Evolutionary conservation across 2,113 vertebrate species (phyloP).

Genomic region (Hypomesus transpacificus): DNA sequence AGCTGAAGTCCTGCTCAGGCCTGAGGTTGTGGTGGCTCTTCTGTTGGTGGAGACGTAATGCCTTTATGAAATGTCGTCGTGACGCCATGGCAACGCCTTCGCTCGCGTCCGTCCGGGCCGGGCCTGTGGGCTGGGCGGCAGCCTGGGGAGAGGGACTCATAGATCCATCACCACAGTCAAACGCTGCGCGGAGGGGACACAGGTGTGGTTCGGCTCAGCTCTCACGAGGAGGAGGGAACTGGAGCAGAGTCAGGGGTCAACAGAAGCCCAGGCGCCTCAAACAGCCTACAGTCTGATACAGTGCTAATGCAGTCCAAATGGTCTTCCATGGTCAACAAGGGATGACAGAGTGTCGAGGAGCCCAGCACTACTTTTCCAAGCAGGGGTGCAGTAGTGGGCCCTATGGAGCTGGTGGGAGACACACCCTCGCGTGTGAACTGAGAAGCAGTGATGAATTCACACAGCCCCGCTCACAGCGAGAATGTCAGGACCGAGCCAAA

Average conservation of each 20-base stretch:
- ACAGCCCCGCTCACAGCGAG: not conserved
- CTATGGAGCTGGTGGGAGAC: not conserved
- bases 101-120: not conserved
- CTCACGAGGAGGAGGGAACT: no score
- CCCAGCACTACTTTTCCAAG: no score
- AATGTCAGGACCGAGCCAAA: not conserved
- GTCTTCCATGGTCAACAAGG: no score
- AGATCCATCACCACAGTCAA: not conserved
- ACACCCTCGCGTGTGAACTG: not conserved
- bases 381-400: no score
- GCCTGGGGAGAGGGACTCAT: not conserved
- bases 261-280: no score
- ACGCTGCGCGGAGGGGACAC: not conserved
- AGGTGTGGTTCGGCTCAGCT: no score
- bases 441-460: not conserved
- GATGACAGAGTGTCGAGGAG: no score
- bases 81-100: not conserved
- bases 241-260: no score
- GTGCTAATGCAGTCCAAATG: no score
- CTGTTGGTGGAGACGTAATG: not conserved
- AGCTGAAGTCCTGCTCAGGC: not conserved
- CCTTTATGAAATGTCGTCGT: not conserved
- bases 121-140: not conserved
- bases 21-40: not conserved
- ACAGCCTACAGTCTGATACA: no score